Evolutionary conservation across 2,113 vertebrate species (phyloP), one percentile per base, ranked within the genome.

Genomic region (Pteropus alecto): DNA sequence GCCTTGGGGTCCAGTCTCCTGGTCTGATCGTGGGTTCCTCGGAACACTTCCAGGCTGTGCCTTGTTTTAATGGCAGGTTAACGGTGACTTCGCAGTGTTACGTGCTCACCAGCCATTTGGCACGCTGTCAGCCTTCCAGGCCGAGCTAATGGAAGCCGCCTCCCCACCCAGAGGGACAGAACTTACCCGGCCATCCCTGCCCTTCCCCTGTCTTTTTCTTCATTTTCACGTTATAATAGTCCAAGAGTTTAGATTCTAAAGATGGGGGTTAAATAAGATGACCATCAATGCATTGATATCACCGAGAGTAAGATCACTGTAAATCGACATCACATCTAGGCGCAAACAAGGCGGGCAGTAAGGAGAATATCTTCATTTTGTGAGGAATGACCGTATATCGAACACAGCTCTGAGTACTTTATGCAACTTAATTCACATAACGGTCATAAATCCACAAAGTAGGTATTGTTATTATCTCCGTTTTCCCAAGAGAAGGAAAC

Each of bases 81-180:
- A 35, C 30, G 61, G 8, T n/a, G 18, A 24, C 5, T 4, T 54
- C 24, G 7, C 18, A 4, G 9, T 0, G 0, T 15, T 24, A 60
- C 12, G 1, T n/a, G 43, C 86, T 41, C 33, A 19, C 54, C 48
- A 38, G 63, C n/a, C 11, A 0, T 2, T 58, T 3, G 1, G 16
- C 26, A 5, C 1, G 1, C 2, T 33, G 21, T 77, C 51, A 12
- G 7, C 6, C 7, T 86, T 16, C 54, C 5, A 3, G 13, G 33
- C n/a, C 10, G 54, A 87, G 68, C 30, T 6, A 2, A 48, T 5
- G 2, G 48, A 87, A 68, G 65, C 83, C 18, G 7, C 54, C 46
- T 41, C 8, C 35, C 18, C 2, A 16, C 38, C 85, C 63, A 38
- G 54, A 61, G 24, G 5, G 38, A 30, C 48, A 85, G 61, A 60